Evolutionary conservation across 2,797 vertebrate species (phyloP), one percentile per base, ranked within the genome.

Genomic region (Pseudochaenichthys georgianus): DNA sequence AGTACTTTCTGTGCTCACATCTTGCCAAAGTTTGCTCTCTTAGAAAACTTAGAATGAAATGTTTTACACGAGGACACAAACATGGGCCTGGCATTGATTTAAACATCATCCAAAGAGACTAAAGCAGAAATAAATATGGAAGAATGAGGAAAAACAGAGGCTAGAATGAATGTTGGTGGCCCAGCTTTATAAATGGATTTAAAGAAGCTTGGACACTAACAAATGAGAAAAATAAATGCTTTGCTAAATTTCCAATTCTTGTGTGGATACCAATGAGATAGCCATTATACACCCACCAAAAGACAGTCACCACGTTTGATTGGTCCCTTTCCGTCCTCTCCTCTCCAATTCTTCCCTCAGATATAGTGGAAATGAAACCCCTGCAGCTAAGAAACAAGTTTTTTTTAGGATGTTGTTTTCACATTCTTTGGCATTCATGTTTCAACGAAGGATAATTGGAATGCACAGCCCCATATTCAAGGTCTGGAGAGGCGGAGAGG

Each of bases 381-480:
- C 67, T 57, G 63, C 21, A 77, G 73, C 73, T 50, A 55, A 64
- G 66, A 80, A 47, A 69, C 58, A 74, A 55, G 73, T 58, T 65
- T 58, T 45, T 9, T 0, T 0, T 5, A 16, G 66, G 47, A 86
- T 80, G 81, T 75, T 82, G 70, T 87, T 86, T 81, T 65, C 73
- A 21, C 38, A 38, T 38, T 78, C 58, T 72, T 73, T 83, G 59
- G 76, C 70, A 77, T 81, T 90, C 78, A 77, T 80, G 82, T 89
- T 88, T 81, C 75, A 69, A 73, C 59, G 45, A 73, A 75, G 62
- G 70, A 89, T 92, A 91, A 91, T 90, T 92, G 83, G 83, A 88
- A 87, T 64, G 80, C 78, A 78, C 78, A 91, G 83, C 81, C 89
- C 80, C 83, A 84, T 75, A 77, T 85, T 87, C 80, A 65, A 71